Base-by-base conservation (phyloP, 1,140 invertebrate species). In the Diorhabda carinulata region DNA sequence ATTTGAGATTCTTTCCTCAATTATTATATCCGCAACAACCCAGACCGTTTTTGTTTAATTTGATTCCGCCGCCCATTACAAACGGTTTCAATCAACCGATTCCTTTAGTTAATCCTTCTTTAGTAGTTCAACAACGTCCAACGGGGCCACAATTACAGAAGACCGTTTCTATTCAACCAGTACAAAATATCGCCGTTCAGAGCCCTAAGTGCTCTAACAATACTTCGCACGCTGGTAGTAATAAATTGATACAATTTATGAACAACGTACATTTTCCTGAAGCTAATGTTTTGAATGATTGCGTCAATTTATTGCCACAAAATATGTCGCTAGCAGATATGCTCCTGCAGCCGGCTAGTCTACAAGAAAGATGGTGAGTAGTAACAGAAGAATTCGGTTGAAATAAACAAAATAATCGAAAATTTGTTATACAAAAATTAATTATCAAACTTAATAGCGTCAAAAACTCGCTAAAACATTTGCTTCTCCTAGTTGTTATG, bases 251-350 rank as follows among this genome's bases (percentile, higher is more conserved):
- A 67, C 84, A 85, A 71, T 86, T 86, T 75, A 76, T 85, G 57
- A 83, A 83, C 57, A 85, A 85, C 74, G 84, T 86, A 2, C 84
- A 85, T 73, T 84, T 85, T 73, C 82, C 83, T 5, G 82, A 83
- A 70, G 70, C 78, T 67, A 62, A 79, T 74, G 59, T 79, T 73
- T 75, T 78, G 42, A 78, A 77, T 71, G 60, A 84, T 75, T 81
- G 61, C 47, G 73, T 77, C 43, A 78, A 73, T 78, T 74, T 82
- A 71, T 64, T 81, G 70, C 73, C 83, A 64, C 68, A 74, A 47
- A 79, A 81, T 66, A 77, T 79, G 72, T 75, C 75, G 40, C 73
- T 81, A 59, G 77, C 78, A 4, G 82, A 83, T 47, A 79, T 83
- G 75, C 71, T 81, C 1, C 66, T 77, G 40, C 74, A 80, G 59